Base-by-base conservation (phyloP, 2,113 vertebrate species). In the Platichthys flesus region DNA sequence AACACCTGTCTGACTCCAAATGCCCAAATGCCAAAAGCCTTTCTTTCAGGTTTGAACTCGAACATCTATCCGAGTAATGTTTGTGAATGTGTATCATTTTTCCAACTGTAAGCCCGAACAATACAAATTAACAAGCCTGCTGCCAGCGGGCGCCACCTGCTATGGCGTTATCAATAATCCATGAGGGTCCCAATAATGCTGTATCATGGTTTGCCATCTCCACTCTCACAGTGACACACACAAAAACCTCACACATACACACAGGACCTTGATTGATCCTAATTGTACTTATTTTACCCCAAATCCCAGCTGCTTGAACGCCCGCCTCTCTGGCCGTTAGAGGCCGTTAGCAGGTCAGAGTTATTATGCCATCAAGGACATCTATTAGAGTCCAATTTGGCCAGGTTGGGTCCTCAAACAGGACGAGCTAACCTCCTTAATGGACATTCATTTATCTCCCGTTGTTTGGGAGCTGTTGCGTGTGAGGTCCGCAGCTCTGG, bases 351-450 rank as follows among this genome's bases (percentile, higher is more conserved):
- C 12, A 5, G 89, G 91, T 91, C 87, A 90, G 89, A 88, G 78
- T 90, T 85, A 93, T 91, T 92, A 91, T 75, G 81, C 86, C 74
- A 82, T 89, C 88, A 93, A 93, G 91, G 91, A 87, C 91, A 92
- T 91, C 88, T 84, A 91, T 91, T 90, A 92, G 87, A 87, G 88
- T 83, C 78, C 79, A 90, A 92, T 93, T 91, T 87, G 82, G 90
- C 87, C 82, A 73, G 81, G 75, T 88, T 78, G 61, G 90, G 78
- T 85, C 84, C 71, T 89, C 84, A 82, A 91, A 91, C 86, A 76
- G 72, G 74, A 61, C 75, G 66, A 10, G 76, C 83, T 87, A 87
- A 85, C 84, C 76, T 67, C 76, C 71, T 52, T 91, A 93, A 93
- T 93, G 84, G 79, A 77, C 83, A 20, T 76, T 82, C 89, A 91